Conservation (phyloP, 2,113 vertebrate species). For the Pleuronectes platessa region DNA sequence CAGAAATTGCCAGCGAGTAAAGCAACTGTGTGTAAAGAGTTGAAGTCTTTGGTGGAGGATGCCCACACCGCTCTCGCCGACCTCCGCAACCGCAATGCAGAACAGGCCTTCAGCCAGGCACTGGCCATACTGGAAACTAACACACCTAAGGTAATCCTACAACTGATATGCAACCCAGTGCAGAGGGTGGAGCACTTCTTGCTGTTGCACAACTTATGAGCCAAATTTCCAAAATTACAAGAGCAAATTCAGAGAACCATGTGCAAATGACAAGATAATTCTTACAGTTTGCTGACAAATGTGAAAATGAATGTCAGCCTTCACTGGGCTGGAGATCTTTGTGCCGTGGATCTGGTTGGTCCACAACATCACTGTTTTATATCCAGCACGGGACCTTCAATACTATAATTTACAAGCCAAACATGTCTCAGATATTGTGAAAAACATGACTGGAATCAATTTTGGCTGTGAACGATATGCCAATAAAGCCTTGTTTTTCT, state of each 20-base stretch:
- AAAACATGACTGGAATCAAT: too few relatives aligned
- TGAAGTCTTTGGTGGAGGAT: slow-evolving; percentile 80
- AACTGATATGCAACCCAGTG: not conserved
- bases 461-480: not conserved
- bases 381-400: too few relatives aligned
- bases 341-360: too few relatives aligned
- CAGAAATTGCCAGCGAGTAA: not conserved
- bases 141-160: slow-evolving; percentile 77
- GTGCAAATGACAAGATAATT: too few relatives aligned
- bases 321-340: too few relatives aligned
- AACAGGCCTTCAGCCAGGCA: slow-evolving; percentile 84
- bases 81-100: slow-evolving; percentile 85
- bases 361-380: too few relatives aligned
- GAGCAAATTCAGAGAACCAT: too few relatives aligned
- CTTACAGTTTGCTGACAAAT: too few relatives aligned
- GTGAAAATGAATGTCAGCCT: too few relatives aligned
- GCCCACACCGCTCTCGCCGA: slow-evolving; percentile 84
- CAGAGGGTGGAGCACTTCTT: not conserved
- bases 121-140: slow-evolving; percentile 74
- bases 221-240: too few relatives aligned
- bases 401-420: not conserved
- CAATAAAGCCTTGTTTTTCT: not conserved
- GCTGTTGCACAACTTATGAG: too few relatives aligned
- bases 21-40: slow-evolving; percentile 14
- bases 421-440: not conserved